Conservation (phyloP, 2,888 invertebrate species). For the Acronicta psi region DNA sequence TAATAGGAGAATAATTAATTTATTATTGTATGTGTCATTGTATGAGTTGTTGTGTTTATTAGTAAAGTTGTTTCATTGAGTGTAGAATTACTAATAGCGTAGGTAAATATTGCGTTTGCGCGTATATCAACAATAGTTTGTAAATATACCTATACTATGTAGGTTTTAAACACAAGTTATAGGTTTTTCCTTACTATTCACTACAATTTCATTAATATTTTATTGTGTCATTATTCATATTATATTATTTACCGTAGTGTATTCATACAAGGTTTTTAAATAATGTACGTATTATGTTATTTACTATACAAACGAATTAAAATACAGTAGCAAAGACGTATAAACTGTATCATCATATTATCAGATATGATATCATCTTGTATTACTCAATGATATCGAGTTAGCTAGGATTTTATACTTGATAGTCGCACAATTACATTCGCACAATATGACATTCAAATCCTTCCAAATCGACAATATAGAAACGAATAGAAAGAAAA, state of each 20-base stretch:
- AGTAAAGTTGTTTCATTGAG: neutral
- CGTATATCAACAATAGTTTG: no score
- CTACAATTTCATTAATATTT: no score
- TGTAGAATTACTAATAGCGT: neutral
- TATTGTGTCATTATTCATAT: no score
- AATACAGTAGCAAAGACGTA: neutral
- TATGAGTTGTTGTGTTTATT: neutral
- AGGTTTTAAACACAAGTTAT: no score
- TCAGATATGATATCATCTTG: neutral
- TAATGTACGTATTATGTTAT: neutral
- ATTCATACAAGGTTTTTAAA: neutral
- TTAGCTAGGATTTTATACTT: no score
- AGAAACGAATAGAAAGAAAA: no score
- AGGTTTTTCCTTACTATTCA: no score
- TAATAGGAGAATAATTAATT: neutral
- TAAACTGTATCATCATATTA: neutral
- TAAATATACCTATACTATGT: no score
- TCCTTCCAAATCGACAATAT: no score
- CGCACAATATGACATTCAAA: no score
- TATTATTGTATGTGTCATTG: neutral
- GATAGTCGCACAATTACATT: no score
- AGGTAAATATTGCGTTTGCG: no score
- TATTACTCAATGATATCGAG: neutral
- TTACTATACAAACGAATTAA: neutral
- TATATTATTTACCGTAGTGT: neutral